Percentiles rank a stretch among this genome's conserved stretches.
phyloP scores from a whole-genome alignment of 2,888 invertebrate genomes.

The Pandemis corylana region DNA sequence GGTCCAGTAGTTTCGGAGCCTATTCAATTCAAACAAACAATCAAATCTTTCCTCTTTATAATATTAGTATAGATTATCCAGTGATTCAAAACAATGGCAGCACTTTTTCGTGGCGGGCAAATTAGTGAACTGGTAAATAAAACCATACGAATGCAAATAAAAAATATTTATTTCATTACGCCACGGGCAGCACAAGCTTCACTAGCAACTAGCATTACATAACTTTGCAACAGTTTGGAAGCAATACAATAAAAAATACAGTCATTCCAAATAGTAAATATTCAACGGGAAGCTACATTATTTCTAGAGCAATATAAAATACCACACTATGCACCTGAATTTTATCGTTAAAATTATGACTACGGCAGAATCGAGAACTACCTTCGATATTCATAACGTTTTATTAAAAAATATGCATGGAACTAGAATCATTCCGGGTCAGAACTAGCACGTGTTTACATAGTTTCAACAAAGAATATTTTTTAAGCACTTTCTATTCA shows the following conservation, averaged over 20 bases:
- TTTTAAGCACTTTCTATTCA: background rate
- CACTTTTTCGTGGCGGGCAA: too few species aligned
- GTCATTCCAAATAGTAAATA: background rate
- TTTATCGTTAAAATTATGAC: background rate
- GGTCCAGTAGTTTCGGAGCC: too few species aligned
- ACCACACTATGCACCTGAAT: background rate
- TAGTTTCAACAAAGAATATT: background rate
- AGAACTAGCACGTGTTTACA: background rate
- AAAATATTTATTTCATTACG: conserved; percentile 35
- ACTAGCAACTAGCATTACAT: conserved; percentile 27
- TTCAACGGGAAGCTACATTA: conserved; percentile 1
- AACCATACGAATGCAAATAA: conserved; percentile 23
- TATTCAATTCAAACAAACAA: too few species aligned
- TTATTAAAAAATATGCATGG: background rate
- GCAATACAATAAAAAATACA: conserved; percentile 13
- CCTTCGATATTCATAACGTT: background rate
- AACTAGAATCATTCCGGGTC: background rate
- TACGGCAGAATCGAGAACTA: background rate
- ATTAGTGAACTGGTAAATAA: too few species aligned
- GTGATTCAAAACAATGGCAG: too few species aligned
- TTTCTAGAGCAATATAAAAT: background rate
- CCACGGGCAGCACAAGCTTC: conserved; percentile 24
- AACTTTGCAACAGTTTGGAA: conserved; percentile 10
- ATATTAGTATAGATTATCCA: too few species aligned
- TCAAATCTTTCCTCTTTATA: too few species aligned